Evolutionary conservation across 35 echinoderm and acorn worm species (phyloP), one percentile per base, ranked within the genome.

Genomic region (Apostichopus parvimensis): DNA sequence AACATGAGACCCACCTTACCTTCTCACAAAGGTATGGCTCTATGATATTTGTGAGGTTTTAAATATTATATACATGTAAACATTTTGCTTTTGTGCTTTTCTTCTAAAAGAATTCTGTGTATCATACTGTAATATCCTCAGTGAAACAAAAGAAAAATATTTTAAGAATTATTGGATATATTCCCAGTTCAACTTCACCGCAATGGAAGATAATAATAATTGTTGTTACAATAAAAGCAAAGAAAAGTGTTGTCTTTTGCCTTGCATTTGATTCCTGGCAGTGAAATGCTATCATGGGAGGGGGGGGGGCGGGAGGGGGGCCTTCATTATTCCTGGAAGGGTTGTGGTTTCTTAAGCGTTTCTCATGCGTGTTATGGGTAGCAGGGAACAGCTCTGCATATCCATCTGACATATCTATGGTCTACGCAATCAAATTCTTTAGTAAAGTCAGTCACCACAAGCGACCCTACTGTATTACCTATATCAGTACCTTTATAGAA

Each of bases 151-250:
- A 45, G 34, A 68, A 14, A 14, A 68, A 68, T 68, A 68, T 68
- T 68, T 68, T 68, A 68, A 68, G 64, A 68, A 68, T 68, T 14
- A 68, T 14, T 68, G 64, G 64, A 68, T 68, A 68, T 68, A 68
- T 14, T 11, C 64, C 18, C 64, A 14, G 64, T 68, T 68, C 18
- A 68, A 68, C 11, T 68, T 11, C 64, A 68, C 64, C 64, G 18
- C 64, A 68, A 68, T 68, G 64, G 18, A 68, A 68, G 64, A 68
- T 68, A 68, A 68, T 68, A 68, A 68, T 68, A 68, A 68, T 68
- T 14, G 18, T 68, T 11, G 18, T 18, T 68, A 18, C 18, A 14
- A 68, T 18, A 68, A 68, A 68, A 68, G 11, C 64, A 68, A 68
- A 68, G 64, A 68, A 68, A 68, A 17, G 62, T 68, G 10, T 68